Evolutionary conservation across 2,797 vertebrate genomes (phyloP), one percentile per base, ranked within the genome.

Genomic region (Cossypha polioptera): DNA sequence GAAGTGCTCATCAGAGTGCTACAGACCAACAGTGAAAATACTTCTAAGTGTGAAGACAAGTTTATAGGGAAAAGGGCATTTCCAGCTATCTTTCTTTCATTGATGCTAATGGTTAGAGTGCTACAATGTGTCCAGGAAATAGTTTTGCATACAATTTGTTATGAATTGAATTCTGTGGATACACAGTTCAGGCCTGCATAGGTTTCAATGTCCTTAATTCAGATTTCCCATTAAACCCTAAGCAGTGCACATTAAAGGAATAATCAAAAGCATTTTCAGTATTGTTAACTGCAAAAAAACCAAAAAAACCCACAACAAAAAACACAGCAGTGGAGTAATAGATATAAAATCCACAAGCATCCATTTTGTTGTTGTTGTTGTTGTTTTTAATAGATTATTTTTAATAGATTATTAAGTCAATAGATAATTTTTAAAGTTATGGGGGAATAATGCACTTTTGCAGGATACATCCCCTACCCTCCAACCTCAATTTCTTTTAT

Each of bases 371-470:
- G 5, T 15, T 42, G 40, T 18, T 42, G 40, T 17, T 48, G 16
- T 13, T 50, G 36, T 36, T 36, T n/a, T n/a, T n/a, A n/a, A n/a
- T n/a, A n/a, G n/a, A 11, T 11, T 45, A 11, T 4, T 51, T 68
- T 31, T n/a, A 38, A 38, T 11, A 68, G 38, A 29, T 53, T 68
- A 45, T 16, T 20, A 43, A 75, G 6, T 12, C 33, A 62, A 65
- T 5, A 65, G 13, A 11, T 36, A 24, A 35, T 40, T 45, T 45
- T 26, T 38, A 13, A 43, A 50, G 4, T 14, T 35, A 20, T 2
- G 1, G 28, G 7, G 8, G 4, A 72, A 29, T 29, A 50, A 0
- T 0, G 36, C 13, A 21, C 12, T n/a, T 7, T 42, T 72, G 5
- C 4, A 29, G 1, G 21, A 17, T 5, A 25, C 10, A 31, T 2